phyloP scores from a whole-genome alignment of 2,797 vertebrate species.

The Channallabes apus region DNA sequence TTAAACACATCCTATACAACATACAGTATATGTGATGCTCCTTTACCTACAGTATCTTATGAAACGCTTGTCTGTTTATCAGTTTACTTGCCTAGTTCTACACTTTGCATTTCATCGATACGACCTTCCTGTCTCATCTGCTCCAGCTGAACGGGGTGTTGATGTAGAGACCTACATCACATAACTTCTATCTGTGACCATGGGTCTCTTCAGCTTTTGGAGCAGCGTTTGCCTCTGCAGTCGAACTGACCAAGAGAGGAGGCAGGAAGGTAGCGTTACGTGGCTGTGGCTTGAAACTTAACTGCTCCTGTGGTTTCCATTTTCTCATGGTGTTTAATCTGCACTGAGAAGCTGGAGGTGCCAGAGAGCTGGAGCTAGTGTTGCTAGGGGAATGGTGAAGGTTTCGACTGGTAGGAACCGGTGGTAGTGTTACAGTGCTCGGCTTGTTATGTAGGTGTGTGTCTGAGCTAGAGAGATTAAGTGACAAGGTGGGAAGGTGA shows the following conservation, averaged over 20 bases:
- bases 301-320: slow-evolving; percentile 39
- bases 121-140: slow-evolving; percentile 42
- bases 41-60: not conserved
- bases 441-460: slow-evolving; percentile 55
- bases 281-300: slow-evolving; percentile 26
- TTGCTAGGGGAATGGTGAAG: slow-evolving; percentile 38
- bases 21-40: not conserved
- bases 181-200: slow-evolving; percentile 4
- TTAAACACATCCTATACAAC: not conserved
- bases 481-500: slow-evolving; percentile 62
- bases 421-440: slow-evolving; percentile 42
- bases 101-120: slow-evolving; percentile 34
- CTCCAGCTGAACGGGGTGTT: slow-evolving; percentile 63
- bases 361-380: slow-evolving; percentile 41
- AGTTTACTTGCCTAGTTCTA: not conserved
- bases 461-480: slow-evolving; percentile 54
- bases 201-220: slow-evolving; percentile 10
- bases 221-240: slow-evolving; percentile 4
- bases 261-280: slow-evolving; percentile 50
- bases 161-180: slow-evolving; percentile 37
- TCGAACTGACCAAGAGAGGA: slow-evolving; percentile 35
- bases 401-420: not conserved
- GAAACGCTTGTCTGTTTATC: not conserved
- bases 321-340: slow-evolving; percentile 12
- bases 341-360: slow-evolving; percentile 4